Evolutionary conservation across 2,113 vertebrate genomes (phyloP), one percentile per base, ranked within the genome.

Genomic region (Calonectris borealis): DNA sequence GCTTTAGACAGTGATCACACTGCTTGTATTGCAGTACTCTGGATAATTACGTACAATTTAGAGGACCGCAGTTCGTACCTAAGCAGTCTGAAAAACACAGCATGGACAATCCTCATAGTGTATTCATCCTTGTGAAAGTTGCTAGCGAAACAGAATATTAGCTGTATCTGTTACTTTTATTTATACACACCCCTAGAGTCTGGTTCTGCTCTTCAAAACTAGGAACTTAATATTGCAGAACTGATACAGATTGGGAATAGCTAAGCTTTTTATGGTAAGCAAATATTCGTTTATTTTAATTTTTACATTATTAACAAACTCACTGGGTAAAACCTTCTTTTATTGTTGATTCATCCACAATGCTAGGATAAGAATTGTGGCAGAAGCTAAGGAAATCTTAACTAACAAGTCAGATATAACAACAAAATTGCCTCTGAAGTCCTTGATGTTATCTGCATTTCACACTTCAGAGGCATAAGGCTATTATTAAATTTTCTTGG

Each of bases 271-370:
- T 73, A 64, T 11, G 3, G 36, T 24, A 48, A 44, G 57, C 90
- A 95, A 73, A 94, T 62, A 83, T 10, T 68, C 1, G 85, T 88
- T 92, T 86, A 7, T 92, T 95, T 92, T 85, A 34, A 88, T 82
- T 90, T 96, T 82, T 73, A 76, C 9, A n/a, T 80, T 87, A 93
- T 87, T 89, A 95, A 65, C 73, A 87, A 82, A 76, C 44, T 84
- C 84, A 77, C 77, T 82, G 70, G 89, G 36, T 65, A 94, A 96
- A 94, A 79, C 8, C 22, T 90, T 70, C 49, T 85, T 79, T 93
- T 91, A 52, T 69, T 94, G 40, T 62, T 70, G 49, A 88, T 90
- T 94, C 82, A 72, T 62, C 61, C 57, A 65, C 34, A 69, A 76
- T 10, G 22, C 19, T 38, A 34, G 57, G 19, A 75, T 27, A 91